phyloP scores from a whole-genome alignment of 2,888 invertebrate genomes.

The Hypercompe scribonia region DNA sequence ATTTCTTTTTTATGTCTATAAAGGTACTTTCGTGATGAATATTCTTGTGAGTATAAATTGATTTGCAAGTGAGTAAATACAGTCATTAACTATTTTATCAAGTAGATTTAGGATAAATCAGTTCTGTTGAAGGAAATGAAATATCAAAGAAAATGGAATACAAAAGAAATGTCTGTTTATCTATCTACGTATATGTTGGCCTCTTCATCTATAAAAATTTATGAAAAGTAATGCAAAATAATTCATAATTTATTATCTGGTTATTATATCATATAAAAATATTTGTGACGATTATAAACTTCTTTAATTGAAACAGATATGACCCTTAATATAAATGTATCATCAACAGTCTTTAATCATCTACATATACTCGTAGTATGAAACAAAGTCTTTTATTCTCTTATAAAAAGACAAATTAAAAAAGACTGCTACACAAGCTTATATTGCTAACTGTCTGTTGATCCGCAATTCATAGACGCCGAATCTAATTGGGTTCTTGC shows the following conservation, averaged over 20 bases:
- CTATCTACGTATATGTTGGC: not conserved
- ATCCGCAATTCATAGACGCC: constrained; percentile 46
- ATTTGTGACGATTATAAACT: too few species aligned
- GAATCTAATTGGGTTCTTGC: constrained; percentile 48
- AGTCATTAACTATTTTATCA: not conserved
- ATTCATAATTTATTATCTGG: too few species aligned
- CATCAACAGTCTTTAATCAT: not conserved
- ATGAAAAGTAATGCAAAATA: not conserved
- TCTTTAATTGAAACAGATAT: too few species aligned
- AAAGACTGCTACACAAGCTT: constrained; percentile 19
- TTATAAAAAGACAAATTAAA: not conserved
- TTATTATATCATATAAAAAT: too few species aligned
- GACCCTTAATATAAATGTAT: not conserved
- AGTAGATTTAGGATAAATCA: not conserved
- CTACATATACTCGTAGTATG: not conserved
- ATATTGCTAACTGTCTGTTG: constrained; percentile 20
- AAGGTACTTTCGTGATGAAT: not conserved
- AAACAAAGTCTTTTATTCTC: not conserved
- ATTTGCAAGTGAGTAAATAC: constrained; percentile 4
- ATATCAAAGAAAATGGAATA: not conserved
- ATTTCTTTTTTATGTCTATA: not conserved
- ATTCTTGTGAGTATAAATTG: not conserved
- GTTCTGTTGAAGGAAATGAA: not conserved
- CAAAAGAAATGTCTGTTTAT: not conserved
- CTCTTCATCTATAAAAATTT: not conserved